Percentiles rank a stretch among this genome's conserved stretches.
These are phyloP conservation scores for Merluccius polli DNA, from an alignment of 2,797 vertebrate species.

Conservation along the genomic window DNA sequence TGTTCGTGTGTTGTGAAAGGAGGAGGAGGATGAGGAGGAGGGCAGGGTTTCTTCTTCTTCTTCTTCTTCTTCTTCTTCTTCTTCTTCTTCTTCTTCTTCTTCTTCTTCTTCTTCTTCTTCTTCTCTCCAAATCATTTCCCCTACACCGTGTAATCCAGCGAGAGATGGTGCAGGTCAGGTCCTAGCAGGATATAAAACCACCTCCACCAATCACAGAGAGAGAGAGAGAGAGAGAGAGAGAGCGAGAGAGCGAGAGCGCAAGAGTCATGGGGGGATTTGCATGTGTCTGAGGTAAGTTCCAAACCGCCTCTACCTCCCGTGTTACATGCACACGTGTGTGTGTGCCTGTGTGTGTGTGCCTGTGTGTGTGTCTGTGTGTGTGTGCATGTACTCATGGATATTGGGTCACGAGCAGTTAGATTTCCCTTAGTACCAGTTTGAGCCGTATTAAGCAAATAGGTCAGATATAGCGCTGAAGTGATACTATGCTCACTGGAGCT, in stretches of 20 bases:
- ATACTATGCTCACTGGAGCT: conserved; percentile 6
- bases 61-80: conserved; percentile 30
- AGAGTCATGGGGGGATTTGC: not conserved
- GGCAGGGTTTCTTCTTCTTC: conserved; percentile 18
- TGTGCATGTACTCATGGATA: not conserved
- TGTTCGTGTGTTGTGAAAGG: conserved; percentile 51
- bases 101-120: conserved; percentile 27
- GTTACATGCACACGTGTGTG: not conserved
- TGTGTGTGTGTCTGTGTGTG: not conserved
- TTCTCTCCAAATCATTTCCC: not conserved
- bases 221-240: not conserved
- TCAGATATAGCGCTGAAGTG: not conserved
- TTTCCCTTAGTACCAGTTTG: not conserved
- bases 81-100: conserved; percentile 32
- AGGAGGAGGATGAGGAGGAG: conserved; percentile 37
- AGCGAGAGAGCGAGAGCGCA: not conserved
- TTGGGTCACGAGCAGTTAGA: not conserved
- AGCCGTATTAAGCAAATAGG: not conserved
- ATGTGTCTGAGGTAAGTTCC: not conserved
- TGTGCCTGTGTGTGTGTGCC: not conserved
- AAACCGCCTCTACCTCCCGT: not conserved
- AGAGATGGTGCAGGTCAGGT: conserved; percentile 1
- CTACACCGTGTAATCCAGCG: not conserved
- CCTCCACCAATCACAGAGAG: not conserved
- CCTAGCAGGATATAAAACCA: not conserved